Base-by-base conservation (phyloP, 2,113 vertebrate species). In the Pterocles burchelli region DNA sequence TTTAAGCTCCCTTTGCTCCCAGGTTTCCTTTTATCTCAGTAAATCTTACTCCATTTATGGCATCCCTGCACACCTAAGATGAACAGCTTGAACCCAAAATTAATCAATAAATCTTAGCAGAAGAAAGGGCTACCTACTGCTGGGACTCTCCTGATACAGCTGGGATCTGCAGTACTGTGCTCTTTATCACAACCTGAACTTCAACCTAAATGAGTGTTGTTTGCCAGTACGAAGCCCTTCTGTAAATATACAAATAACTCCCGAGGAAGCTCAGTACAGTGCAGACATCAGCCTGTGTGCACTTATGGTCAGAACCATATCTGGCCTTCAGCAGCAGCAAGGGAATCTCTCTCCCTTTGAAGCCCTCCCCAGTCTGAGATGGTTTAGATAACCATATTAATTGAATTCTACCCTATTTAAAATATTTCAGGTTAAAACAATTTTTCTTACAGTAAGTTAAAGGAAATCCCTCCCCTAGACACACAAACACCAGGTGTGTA, bases 281-380 rank as follows among this genome's bases (percentile, higher is more conserved):
- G 49, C 89, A 73, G 38, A 10, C 25, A 26, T 15, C 62, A 65
- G 54, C 49, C 57, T 0, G 0, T 68, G 55, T 0, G 14, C 57
- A 33, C 5, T 2, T 68, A 65, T 43, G 59, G 26, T 24, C 86
- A 86, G 36, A 80, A 45, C 51, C 1, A 0, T 3, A 41, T 1
- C 31, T 36, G 59, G 29, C 33, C 76, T 67, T 63, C 51, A 51
- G 3, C 58, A 62, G 75, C 36, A 81, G 43, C 1, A 25, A 34
- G 21, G 38, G 29, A 63, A 58, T 17, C 52, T 75, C 66, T 48
- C 38, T n/a, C 14, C 31, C 52, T 72, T 9, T 67, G 15, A 49
- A 57, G 34, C 1, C 16, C 25, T 21, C 22, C 13, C 9, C 22
- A 31, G 0, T 10, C 24, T 46, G 45, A 76, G 34, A 49, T 16